Evolutionary conservation across 2,113 vertebrate species (phyloP).

Genomic region (Pelodiscus sinensis): DNA sequence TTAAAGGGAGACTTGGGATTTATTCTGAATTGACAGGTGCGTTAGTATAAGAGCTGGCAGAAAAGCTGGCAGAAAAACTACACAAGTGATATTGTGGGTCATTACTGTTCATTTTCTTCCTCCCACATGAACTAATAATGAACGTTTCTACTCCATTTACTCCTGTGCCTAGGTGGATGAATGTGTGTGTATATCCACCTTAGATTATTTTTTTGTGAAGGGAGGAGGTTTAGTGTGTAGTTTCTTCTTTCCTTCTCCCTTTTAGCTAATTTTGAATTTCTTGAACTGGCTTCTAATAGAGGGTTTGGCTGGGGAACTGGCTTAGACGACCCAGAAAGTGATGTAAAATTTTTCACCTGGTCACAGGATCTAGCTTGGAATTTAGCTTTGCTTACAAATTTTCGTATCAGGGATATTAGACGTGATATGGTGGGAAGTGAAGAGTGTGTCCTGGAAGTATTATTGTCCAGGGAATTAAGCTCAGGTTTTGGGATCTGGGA

Average conservation of each 20-base stretch:
- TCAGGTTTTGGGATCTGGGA: background rate
- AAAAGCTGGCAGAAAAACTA: conserved; percentile 4
- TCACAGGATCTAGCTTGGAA: no score
- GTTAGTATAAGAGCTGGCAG: background rate
- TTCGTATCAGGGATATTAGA: background rate
- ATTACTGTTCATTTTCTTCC: conserved; percentile 24
- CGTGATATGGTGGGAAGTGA: no score
- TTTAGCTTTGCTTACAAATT: background rate
- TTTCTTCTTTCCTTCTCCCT: background rate
- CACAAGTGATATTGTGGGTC: background rate
- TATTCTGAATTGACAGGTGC: background rate
- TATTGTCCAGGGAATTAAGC: background rate
- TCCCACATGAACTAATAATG: conserved; percentile 4
- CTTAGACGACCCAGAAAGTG: background rate
- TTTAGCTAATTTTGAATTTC: background rate
- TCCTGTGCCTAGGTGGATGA: background rate
- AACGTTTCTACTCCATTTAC: conserved; percentile 23
- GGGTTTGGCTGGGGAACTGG: background rate
- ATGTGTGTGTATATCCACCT: background rate
- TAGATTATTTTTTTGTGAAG: no score
- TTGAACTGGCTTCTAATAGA: background rate
- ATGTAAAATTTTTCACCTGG: background rate
- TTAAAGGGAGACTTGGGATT: background rate
- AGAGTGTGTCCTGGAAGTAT: rapidly evolving
- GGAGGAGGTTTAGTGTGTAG: background rate